Evolutionary conservation across 2,797 vertebrate genomes (phyloP), one percentile per base, ranked within the genome.

Genomic region (Lepus oiostolus): DNA sequence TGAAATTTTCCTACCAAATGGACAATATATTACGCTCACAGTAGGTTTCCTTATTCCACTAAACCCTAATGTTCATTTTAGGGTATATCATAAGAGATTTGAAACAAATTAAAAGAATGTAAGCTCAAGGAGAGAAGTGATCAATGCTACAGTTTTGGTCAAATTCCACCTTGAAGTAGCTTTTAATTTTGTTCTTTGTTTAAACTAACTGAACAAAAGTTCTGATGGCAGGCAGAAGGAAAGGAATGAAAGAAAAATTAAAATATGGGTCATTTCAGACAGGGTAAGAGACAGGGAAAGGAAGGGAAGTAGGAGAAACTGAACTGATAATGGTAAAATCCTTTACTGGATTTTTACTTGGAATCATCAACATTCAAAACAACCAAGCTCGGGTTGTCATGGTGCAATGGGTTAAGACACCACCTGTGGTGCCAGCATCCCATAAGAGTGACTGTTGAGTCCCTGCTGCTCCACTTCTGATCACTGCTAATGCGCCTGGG

Each of bases 121-220:
- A 16, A 70, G 10, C 12, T 85, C 74, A 83, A 80, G 60, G 32
- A 83, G 21, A 86, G 65, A 86, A 91, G 62, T 0, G 54, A 70
- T 75, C 60, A 86, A 13, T 86, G 58, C 42, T 76, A 75, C 1
- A 70, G 47, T 83, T 54, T 62, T 67, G 47, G 62, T 83, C 32
- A 81, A 88, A 95, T 70, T 85, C 12, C 22, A 90, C 30, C 42
- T 85, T 77, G 50, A 76, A 4, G 62, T 75, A 76, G 50, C 54
- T 82, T 92, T 80, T 65, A 62, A 72, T 92, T 94, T 92, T 85
- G 82, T 50, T 92, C 38, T 92, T 95, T 30, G 47, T 67, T 81
- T 94, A 38, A 12, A 91, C 32, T 22, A 82, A 93, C 30, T 87
- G 38, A 93, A 84, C 52, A 42, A 80, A 54, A 81, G 70, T 77